Evolutionary conservation across 2,888 invertebrate species (phyloP), one percentile per base, ranked within the genome.

Genomic region (Allacma fusca): DNA sequence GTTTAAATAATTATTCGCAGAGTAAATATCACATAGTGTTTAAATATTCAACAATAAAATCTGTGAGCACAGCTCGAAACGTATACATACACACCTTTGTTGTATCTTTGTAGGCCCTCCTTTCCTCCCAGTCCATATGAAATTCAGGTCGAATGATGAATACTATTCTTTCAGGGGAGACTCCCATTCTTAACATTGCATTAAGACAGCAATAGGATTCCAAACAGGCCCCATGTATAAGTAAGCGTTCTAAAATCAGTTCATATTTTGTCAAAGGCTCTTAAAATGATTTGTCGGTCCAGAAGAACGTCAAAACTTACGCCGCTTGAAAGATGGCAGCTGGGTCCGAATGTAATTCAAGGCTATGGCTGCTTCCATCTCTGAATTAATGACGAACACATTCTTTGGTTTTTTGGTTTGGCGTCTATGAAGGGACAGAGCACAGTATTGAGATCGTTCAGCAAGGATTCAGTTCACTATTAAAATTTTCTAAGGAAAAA

Each of bases 141-240:
- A 75, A 34, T 43, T 64, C 75, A 2, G 80, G 79, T 40, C 81
- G 68, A 12, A 71, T 71, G 0, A 93, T 88, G 71, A 92, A 89
- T 2, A 89, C 86, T 19, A 93, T 91, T 83, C 89, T 88, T 4
- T 87, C 85, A 0, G 89, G 88, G 0, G 88, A 86, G 0, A 93
- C 85, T 1, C 91, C 91, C 79, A 89, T 87, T 43, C 90, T 89
- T 16, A 92, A 83, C 43, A 94, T 86, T 0, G 91, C 89, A 23
- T 90, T 88, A 12, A 94, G 84, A 83, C 92, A 91, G 81, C 91
- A 90, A 84, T 91, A 92, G 0, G 91, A 89, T 82, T 92, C 89
- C 69, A 93, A 86, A 43, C 89, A 89, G 23, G 89, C 87, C 0
- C 94, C 94, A 84, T 93, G 93, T 0, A 94, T 89, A 1, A 94